These are phyloP conservation scores for Homarus americanus DNA, from an alignment of 1,140 invertebrate species.

Conservation along the genomic window DNA sequence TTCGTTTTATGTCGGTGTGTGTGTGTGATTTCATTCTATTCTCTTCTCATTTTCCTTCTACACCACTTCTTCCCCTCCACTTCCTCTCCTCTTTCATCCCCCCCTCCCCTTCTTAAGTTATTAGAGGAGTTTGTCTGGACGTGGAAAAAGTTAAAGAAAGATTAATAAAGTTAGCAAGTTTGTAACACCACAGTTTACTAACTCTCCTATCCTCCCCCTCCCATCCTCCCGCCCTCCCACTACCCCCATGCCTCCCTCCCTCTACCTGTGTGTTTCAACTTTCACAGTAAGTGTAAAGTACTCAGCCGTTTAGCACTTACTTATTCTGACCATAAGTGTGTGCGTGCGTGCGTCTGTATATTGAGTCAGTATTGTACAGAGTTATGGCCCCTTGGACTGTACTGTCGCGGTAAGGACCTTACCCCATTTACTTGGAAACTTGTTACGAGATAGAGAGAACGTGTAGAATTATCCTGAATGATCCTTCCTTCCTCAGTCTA, in stretches of 20 bases:
- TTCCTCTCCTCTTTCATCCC: not conserved
- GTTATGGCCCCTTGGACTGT: too few species aligned
- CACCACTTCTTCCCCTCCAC: not conserved
- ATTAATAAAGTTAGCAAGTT: conserved; percentile 68
- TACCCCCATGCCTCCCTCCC: not conserved
- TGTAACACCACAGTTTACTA: conserved; percentile 37
- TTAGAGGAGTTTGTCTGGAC: conserved; percentile 63
- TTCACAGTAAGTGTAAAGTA: too few species aligned
- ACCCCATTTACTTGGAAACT: too few species aligned
- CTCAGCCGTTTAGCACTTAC: too few species aligned
- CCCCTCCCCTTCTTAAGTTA: conserved; percentile 41
- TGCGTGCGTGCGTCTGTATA: too few species aligned
- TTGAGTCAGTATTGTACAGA: too few species aligned
- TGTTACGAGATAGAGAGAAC: too few species aligned
- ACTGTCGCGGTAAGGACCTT: too few species aligned
- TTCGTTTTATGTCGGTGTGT: not conserved
- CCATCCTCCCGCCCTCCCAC: not conserved
- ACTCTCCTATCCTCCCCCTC: not conserved
- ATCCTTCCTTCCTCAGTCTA: too few species aligned
- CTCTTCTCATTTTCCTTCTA: not conserved
- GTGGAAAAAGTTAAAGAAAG: conserved; percentile 65
- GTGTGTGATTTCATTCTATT: too few species aligned
- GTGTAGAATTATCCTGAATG: too few species aligned
- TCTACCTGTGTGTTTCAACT: not conserved
- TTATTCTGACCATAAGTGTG: too few species aligned